Conservation (phyloP, 2,797 vertebrate species). For the Sphenodon punctatus region DNA sequence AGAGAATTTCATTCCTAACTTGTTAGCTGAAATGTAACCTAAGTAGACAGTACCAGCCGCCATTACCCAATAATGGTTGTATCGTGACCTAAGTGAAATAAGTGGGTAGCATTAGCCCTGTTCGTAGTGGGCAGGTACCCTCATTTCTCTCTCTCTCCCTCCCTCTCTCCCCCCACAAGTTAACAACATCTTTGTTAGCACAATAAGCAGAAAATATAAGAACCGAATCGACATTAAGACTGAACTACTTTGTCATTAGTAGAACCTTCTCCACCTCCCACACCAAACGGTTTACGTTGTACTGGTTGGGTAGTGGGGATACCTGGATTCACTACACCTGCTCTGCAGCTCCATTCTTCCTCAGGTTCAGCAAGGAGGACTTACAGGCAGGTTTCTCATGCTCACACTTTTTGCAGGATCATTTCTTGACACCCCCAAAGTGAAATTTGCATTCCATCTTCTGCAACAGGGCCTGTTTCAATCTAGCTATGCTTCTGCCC, state of each 20-base stretch:
- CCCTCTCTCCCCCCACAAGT: no score
- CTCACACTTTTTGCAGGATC: no score
- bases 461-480: no score
- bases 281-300: conserved; percentile 26
- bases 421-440: no score
- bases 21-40: not conserved
- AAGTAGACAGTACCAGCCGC: not conserved
- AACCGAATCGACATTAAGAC: fast-evolving
- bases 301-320: conserved; percentile 51
- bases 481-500: no score
- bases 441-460: no score
- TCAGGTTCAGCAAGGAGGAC: no score
- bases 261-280: no score
- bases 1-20: not conserved
- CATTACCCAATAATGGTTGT: fast-evolving
- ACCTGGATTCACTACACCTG: conserved; percentile 44
- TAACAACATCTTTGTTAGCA: not conserved
- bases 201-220: fast-evolving
- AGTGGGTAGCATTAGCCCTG: not conserved
- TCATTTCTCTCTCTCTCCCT: no score
- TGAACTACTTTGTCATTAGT: conserved; percentile 39
- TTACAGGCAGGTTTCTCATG: no score
- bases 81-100: not conserved
- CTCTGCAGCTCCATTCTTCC: conserved; percentile 50
- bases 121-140: not conserved